Evolutionary conservation across 2,797 vertebrate genomes (phyloP).

Genomic region (Cirrhinus molitorella): DNA sequence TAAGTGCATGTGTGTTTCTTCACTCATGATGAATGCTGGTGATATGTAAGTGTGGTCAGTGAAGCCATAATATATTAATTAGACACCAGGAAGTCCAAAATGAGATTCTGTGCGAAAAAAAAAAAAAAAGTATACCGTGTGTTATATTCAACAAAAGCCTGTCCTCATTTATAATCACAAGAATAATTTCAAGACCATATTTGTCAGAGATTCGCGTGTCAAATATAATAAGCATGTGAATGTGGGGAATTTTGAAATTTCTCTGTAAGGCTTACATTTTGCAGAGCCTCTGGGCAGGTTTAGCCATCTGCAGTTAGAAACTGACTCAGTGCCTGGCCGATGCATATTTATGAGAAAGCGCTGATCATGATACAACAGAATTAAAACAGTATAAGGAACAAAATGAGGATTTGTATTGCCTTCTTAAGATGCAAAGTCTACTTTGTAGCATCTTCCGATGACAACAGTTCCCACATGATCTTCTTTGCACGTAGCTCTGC

Average conservation of each 20-base stretch:
- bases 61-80: neutral
- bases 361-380: slow-evolving; percentile 16
- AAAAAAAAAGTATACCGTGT: neutral
- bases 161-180: neutral
- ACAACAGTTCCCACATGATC: slow-evolving; percentile 23
- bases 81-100: neutral
- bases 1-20: neutral
- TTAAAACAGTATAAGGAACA: neutral
- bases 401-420: slow-evolving; percentile 6
- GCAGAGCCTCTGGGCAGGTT: slow-evolving; percentile 36
- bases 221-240: neutral
- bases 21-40: neutral
- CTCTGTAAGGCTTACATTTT: slow-evolving; percentile 5
- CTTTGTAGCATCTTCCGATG: slow-evolving; percentile 18
- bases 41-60: neutral
- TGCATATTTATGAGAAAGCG: slow-evolving; percentile 42
- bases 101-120: neutral
- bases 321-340: slow-evolving; percentile 7
- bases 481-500: slow-evolving; percentile 63
- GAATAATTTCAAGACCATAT: slow-evolving; percentile 10
- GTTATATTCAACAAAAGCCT: neutral
- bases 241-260: slow-evolving; percentile 2
- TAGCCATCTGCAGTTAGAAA: slow-evolving; percentile 18
- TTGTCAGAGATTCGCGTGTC: neutral
- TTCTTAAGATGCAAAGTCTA: neutral